Evolutionary conservation across 2,888 invertebrate genomes (phyloP).

Genomic region (Carpatolechia fugitivella): DNA sequence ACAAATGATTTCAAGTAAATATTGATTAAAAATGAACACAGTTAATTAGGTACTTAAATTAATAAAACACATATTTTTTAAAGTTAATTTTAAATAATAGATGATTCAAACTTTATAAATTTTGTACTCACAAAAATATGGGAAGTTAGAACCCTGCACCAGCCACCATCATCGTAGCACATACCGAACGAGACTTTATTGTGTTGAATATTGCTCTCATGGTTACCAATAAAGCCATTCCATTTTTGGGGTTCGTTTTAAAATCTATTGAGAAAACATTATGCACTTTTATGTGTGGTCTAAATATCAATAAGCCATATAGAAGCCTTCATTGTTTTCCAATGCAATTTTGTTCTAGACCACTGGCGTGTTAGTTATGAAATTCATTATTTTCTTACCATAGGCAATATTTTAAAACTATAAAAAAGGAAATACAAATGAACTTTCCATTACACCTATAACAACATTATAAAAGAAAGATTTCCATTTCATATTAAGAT

Average conservation of each 20-base stretch:
- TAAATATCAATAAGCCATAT: no score
- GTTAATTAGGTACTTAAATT: not conserved
- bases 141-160: constrained; percentile 15
- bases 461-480: not conserved
- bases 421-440: not conserved
- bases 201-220: not conserved
- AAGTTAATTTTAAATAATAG: constrained; percentile 6
- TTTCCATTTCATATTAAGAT: not conserved
- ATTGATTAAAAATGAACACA: constrained; percentile 1
- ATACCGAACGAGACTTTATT: not conserved
- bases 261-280: not conserved
- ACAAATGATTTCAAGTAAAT: not conserved
- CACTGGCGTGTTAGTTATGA: not conserved
- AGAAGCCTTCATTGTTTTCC: no score
- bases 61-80: constrained; percentile 6
- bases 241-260: not conserved
- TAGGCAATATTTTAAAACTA: not conserved
- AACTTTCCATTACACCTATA: not conserved
- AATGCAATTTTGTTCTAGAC: not conserved
- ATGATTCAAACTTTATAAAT: constrained; percentile 1
- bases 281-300: no score
- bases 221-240: not conserved
- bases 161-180: not conserved
- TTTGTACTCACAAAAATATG: constrained; percentile 14
- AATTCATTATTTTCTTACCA: not conserved